phyloP scores from a whole-genome alignment of 2,888 invertebrate species.

The Apodemia duryi region DNA sequence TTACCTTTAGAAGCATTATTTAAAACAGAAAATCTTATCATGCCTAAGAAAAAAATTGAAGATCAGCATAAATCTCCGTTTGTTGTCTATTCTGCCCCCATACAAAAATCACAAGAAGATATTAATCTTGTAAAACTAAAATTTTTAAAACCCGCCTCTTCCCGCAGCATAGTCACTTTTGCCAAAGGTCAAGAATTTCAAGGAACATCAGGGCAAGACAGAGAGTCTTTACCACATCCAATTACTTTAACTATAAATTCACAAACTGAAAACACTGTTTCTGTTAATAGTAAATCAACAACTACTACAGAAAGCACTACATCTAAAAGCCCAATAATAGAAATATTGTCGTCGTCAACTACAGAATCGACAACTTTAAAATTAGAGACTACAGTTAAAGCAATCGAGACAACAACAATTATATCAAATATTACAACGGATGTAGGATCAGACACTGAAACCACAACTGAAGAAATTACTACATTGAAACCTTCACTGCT shows the following conservation, averaged over 20 bases:
- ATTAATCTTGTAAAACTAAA: slow-evolving; percentile 54
- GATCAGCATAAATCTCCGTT: slow-evolving; percentile 56
- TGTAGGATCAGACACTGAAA: slow-evolving; percentile 44
- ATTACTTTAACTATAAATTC: slow-evolving; percentile 44
- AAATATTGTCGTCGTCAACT: slow-evolving; percentile 40
- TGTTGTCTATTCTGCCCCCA: slow-evolving; percentile 67
- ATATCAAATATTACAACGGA: slow-evolving; percentile 34
- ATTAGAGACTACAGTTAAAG: slow-evolving; percentile 30
- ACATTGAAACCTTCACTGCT: slow-evolving; percentile 50
- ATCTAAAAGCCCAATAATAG: slow-evolving; percentile 39
- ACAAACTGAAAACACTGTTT: slow-evolving; percentile 31
- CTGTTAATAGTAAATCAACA: slow-evolving; percentile 39
- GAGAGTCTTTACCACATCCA: slow-evolving; percentile 46
- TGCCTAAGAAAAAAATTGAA: slow-evolving; percentile 45
- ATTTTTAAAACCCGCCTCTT: slow-evolving; percentile 52
- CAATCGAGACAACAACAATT: slow-evolving; percentile 26
- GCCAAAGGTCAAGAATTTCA: slow-evolving; percentile 64
- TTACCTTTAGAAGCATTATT: slow-evolving; percentile 84
- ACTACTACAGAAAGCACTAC: slow-evolving; percentile 33
- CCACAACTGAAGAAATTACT: slow-evolving; percentile 50
- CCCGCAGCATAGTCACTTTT: slow-evolving; percentile 56
- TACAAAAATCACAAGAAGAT: slow-evolving; percentile 51
- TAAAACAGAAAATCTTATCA: slow-evolving; percentile 70
- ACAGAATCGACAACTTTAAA: slow-evolving; percentile 33
- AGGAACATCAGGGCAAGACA: slow-evolving; percentile 47